These are phyloP conservation scores for Sesia apiformis DNA, from an alignment of 2,888 invertebrate genomes.

Conservation along the genomic window DNA sequence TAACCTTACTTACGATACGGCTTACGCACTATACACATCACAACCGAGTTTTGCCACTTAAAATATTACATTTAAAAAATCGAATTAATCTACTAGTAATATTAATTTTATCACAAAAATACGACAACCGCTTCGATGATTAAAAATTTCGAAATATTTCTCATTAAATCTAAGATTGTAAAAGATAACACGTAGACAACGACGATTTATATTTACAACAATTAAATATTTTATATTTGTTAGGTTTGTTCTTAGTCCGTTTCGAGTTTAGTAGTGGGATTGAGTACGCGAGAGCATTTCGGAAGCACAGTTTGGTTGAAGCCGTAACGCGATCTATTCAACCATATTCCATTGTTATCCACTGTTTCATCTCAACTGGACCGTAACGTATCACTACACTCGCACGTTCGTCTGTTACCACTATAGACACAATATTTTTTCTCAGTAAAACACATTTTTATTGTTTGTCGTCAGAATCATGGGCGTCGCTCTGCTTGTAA, in stretches of 20 bases:
- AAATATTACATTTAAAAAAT: constrained; percentile 21
- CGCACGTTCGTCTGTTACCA: constrained; percentile 56
- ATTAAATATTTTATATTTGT: constrained; percentile 12
- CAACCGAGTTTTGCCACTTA: constrained; percentile 73
- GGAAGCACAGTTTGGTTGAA: constrained; percentile 58
- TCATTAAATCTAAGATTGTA: constrained; percentile 11
- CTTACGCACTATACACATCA: constrained; percentile 69
- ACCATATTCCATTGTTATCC: constrained; percentile 71
- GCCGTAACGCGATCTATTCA: constrained; percentile 36
- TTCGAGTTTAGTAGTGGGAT: constrained; percentile 19
- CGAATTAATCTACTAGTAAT: constrained; percentile 3
- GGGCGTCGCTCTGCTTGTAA: constrained; percentile 28
- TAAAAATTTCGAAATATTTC: constrained; percentile 50
- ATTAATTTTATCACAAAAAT: constrained; percentile 65
- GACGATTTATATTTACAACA: constrained; percentile 42
- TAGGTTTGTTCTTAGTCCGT: constrained; percentile 16
- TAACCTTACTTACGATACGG: constrained; percentile 49
- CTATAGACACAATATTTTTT: constrained; percentile 38
- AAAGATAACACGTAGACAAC: constrained; percentile 50
- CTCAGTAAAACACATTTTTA: constrained; percentile 68
- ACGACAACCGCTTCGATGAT: constrained; percentile 74
- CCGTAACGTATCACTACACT: constrained; percentile 38
- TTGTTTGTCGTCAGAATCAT: constrained; percentile 44
- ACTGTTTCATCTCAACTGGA: constrained; percentile 59
- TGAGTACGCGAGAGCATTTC: constrained; percentile 51